Evolutionary conservation across 2,797 vertebrate genomes (phyloP).

Genomic region (Onychomys torridus): DNA sequence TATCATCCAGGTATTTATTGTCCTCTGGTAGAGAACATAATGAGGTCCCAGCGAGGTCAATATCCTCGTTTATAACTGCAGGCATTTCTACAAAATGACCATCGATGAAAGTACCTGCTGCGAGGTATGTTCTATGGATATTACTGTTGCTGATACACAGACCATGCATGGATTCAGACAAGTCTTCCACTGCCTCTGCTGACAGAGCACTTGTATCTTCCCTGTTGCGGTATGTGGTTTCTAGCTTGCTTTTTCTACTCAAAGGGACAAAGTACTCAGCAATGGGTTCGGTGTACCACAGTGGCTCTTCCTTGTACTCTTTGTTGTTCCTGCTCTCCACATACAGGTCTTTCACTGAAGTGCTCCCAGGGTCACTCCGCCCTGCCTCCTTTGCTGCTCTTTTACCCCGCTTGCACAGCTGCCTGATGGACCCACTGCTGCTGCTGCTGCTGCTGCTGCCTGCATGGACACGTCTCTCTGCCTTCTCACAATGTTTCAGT

Average conservation of each 20-base stretch:
- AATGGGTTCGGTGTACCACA: slow-evolving; percentile 99
- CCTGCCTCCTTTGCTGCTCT: slow-evolving; percentile 93
- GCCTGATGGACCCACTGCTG: slow-evolving; percentile 89
- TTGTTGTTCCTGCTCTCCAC: slow-evolving; percentile 91
- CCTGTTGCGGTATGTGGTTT: slow-evolving; percentile 96
- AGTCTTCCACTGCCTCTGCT: slow-evolving; percentile 90
- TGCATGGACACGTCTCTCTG: slow-evolving; percentile 89
- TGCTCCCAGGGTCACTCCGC: slow-evolving; percentile 91
- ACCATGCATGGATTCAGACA: slow-evolving; percentile 94
- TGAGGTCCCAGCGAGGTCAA: slow-evolving; percentile 95
- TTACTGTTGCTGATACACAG: slow-evolving; percentile 94
- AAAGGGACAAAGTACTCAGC: slow-evolving; percentile 97
- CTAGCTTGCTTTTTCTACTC: slow-evolving; percentile 97
- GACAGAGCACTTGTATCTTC: slow-evolving; percentile 89
- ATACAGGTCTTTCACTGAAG: slow-evolving; percentile 90
- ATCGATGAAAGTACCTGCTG: slow-evolving; percentile 98
- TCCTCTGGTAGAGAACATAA: slow-evolving; percentile 97
- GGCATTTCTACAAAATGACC: slow-evolving; percentile 99
- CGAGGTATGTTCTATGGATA: slow-evolving; percentile 95
- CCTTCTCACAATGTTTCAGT: slow-evolving; percentile 91
- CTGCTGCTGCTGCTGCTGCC: slow-evolving; percentile 87
- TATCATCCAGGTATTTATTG: slow-evolving; percentile 96
- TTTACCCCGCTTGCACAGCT: slow-evolving; percentile 95
- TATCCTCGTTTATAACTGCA: slow-evolving; percentile 92
- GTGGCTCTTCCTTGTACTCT: slow-evolving; percentile 98